Evolutionary conservation across 1,140 invertebrate species (phyloP).

Genomic region (Himalopsyche phryganea): DNA sequence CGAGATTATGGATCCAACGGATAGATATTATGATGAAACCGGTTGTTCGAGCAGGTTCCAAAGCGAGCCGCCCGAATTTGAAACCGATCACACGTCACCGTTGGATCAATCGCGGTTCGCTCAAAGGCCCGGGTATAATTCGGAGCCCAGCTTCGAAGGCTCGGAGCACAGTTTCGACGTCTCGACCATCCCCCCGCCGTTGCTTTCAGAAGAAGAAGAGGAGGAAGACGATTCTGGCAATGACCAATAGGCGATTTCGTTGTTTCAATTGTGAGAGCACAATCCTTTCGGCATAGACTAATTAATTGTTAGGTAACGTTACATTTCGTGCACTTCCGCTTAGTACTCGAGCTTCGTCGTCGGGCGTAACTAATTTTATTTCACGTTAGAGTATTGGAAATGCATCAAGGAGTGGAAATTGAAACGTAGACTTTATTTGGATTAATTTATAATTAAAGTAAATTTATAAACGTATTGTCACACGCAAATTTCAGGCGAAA

Average conservation of each 20-base stretch:
- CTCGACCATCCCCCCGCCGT: constrained; percentile 61
- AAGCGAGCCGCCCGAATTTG: constrained; percentile 1
- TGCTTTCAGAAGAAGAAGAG: constrained; percentile 62
- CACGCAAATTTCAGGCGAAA: no score
- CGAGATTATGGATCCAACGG: constrained; percentile 19
- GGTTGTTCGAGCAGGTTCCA: not conserved
- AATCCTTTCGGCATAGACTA: no score
- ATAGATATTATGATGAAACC: constrained; percentile 18
- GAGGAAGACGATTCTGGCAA: constrained; percentile 44
- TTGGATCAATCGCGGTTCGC: constrained; percentile 6
- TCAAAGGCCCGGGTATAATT: constrained; percentile 20
- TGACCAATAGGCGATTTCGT: constrained; percentile 34
- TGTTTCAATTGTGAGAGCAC: no score
- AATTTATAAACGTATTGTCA: no score
- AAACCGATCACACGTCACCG: not conserved
- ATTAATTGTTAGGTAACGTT: no score
- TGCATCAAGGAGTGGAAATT: no score
- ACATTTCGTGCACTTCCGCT: no score
- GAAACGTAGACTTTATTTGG: no score
- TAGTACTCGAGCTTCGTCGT: no score
- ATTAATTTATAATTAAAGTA: no score
- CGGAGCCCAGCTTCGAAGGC: constrained; percentile 42
- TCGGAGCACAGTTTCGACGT: constrained; percentile 67
- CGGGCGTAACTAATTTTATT: no score
- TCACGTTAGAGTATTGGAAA: no score